phyloP scores from a whole-genome alignment of 2,888 invertebrate genomes.

The Chloroclystis v-ata region DNA sequence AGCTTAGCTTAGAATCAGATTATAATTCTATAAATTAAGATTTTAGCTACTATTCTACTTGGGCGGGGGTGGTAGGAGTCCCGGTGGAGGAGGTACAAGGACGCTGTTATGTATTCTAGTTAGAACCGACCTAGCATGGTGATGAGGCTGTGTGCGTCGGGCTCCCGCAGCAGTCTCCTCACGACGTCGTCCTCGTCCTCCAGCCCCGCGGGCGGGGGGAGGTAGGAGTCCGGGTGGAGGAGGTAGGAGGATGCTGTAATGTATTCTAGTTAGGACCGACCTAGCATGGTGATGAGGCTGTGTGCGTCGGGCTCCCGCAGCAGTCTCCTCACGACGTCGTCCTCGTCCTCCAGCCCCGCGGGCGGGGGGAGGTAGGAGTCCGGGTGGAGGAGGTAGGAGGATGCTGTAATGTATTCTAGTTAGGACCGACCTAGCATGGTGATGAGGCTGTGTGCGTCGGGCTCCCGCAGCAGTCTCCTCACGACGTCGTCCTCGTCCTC shows the following conservation, averaged over 20 bases:
- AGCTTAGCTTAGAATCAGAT: too few relatives aligned
- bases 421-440: too few relatives aligned
- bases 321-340: constrained; percentile 73
- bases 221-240: too few relatives aligned
- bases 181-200: constrained; percentile 65
- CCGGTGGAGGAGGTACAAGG: too few relatives aligned
- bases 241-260: too few relatives aligned
- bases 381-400: constrained; percentile 88
- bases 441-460: too few relatives aligned
- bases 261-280: constrained; percentile 42
- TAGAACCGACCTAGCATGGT: constrained; percentile 78
- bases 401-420: constrained; percentile 68
- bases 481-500: too few relatives aligned
- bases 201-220: too few relatives aligned
- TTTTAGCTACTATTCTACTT: too few relatives aligned
- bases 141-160: constrained; percentile 83
- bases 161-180: constrained; percentile 68
- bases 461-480: too few relatives aligned
- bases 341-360: constrained; percentile 13
- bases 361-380: constrained; percentile 84
- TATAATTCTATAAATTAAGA: too few relatives aligned
- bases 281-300: constrained; percentile 83
- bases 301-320: constrained; percentile 80
- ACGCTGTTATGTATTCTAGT: neutral
- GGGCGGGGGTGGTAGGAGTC: too few relatives aligned